Conservation (phyloP, 2,113 vertebrate genomes). For the Illadopsis cleaveri region DNA sequence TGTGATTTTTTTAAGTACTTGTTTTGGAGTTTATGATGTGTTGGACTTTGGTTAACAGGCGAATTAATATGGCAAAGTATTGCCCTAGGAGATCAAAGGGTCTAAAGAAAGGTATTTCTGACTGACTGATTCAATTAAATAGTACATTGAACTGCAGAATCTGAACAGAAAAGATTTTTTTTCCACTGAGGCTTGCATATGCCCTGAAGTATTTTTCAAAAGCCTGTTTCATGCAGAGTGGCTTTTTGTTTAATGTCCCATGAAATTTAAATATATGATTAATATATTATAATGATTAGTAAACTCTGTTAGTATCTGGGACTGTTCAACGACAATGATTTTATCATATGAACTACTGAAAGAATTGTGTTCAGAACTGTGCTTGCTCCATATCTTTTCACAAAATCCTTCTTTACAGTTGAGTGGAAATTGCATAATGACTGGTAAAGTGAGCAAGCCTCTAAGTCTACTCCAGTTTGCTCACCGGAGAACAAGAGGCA, state of each 20-base stretch:
- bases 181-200: not conserved
- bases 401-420: not conserved
- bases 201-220: not conserved
- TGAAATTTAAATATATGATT: constrained; percentile 11
- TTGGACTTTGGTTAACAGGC: not conserved
- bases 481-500: not conserved
- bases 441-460: not conserved
- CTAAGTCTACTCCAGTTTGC: not conserved
- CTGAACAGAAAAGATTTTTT: not conserved
- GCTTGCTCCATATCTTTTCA: not conserved
- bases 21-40: not conserved
- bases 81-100: not conserved
- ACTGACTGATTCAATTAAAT: not conserved
- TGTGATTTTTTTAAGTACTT: not conserved
- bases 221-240: not conserved
- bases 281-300: constrained; percentile 13
- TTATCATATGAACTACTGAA: not conserved
- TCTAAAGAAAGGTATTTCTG: not conserved
- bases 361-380: not conserved
- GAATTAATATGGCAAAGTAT: not conserved
- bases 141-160: not conserved
- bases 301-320: not conserved
- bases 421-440: not conserved
- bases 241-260: not conserved
- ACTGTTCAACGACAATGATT: not conserved